A percentile compares a stretch with the other conserved stretches of the same genome.
Conservation (phyloP, 1,140 invertebrate species). For the Anadara kagoshimensis region DNA sequence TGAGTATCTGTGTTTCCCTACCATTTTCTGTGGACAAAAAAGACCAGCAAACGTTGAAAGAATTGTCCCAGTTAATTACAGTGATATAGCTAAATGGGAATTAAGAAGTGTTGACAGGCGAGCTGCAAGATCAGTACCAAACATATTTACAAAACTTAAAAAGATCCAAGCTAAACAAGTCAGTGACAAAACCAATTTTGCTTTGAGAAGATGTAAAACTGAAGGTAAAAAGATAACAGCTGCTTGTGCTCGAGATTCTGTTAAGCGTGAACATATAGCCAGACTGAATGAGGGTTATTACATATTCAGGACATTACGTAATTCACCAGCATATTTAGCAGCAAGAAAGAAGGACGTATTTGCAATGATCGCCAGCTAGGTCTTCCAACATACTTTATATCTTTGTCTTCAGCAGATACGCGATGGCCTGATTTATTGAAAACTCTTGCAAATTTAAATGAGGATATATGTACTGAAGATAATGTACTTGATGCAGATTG, state of each 20-base stretch:
- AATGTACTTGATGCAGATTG: constrained; percentile 30
- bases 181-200: constrained; percentile 16
- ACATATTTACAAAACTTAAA: constrained; percentile 32
- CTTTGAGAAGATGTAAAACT: constrained; percentile 27
- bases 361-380: constrained; percentile 41
- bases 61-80: constrained; percentile 29
- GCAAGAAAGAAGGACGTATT: constrained; percentile 34
- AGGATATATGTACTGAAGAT: constrained; percentile 27
- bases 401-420: constrained; percentile 49
- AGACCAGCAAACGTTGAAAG: constrained; percentile 26
- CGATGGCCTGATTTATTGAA: constrained; percentile 45
- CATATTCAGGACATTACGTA: constrained; percentile 13
- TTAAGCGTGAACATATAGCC: background rate
- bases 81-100: constrained; percentile 42
- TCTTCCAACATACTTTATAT: constrained; percentile 46
- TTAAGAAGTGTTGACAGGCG: constrained; percentile 32
- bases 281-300: constrained; percentile 29
- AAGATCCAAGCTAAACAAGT: constrained; percentile 32
- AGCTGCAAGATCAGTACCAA: constrained; percentile 34
- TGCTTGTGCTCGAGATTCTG: background rate
- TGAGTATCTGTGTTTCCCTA: constrained; percentile 38
- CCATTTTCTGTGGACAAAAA: constrained; percentile 43
- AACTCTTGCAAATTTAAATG: constrained; percentile 37
- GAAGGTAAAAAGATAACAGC: constrained; percentile 2
- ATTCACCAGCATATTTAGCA: constrained; percentile 23